Percentiles rank a stretch among this genome's conserved stretches.
These are phyloP conservation scores for Calephelis perditalis DNA, from an alignment of 2,888 invertebrate species.

Conservation along the genomic window DNA sequence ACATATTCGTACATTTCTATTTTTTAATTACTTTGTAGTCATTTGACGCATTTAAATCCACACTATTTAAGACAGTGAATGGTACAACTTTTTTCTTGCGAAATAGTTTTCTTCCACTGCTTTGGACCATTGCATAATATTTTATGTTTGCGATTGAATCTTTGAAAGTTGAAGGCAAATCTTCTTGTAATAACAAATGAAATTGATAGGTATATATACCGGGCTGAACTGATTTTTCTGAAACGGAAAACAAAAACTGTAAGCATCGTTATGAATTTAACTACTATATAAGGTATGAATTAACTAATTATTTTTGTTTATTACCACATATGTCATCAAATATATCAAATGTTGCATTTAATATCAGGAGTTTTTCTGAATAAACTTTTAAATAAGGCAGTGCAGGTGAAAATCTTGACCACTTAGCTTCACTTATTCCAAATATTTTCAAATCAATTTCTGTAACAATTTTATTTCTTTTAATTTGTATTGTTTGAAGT, in stretches of 20 bases:
- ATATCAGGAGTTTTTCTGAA: constrained; percentile 50
- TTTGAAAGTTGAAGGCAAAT: constrained; percentile 57
- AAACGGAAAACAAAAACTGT: constrained; percentile 24
- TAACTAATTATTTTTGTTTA: background rate
- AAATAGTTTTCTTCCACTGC: constrained; percentile 43
- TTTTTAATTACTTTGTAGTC: constrained; percentile 45
- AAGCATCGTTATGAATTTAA: background rate
- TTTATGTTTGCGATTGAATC: constrained; percentile 53
- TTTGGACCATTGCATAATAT: constrained; percentile 52
- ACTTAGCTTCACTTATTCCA: constrained; percentile 55
- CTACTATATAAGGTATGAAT: background rate
- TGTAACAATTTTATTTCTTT: constrained; percentile 35
- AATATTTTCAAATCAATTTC: constrained; percentile 52
- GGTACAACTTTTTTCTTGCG: constrained; percentile 39
- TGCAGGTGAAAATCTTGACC: constrained; percentile 56
- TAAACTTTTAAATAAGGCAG: constrained; percentile 60
- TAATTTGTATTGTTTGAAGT: background rate
- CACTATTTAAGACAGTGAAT: constrained; percentile 46
- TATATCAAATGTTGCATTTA: constrained; percentile 45
- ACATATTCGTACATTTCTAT: background rate
- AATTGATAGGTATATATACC: constrained; percentile 54
- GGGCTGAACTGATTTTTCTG: constrained; percentile 43
- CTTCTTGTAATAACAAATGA: constrained; percentile 53
- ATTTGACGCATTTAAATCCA: constrained; percentile 51
- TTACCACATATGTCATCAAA: constrained; percentile 43